Conservation (phyloP, 1,140 invertebrate genomes). For the Megalonaias nervosa region DNA sequence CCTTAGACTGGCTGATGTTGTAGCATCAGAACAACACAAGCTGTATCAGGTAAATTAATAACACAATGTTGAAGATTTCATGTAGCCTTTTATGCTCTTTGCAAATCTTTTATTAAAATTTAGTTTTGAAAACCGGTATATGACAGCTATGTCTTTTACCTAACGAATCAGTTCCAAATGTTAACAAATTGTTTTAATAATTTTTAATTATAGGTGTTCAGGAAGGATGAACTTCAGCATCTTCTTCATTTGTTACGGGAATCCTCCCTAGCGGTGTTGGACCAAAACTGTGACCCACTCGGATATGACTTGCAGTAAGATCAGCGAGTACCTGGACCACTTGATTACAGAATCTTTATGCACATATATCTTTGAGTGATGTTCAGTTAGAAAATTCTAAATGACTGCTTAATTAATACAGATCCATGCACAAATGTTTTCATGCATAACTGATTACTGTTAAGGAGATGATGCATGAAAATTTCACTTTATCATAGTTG, state of each 20-base stretch:
- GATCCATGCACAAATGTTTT: too few relatives aligned
- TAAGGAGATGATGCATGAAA: too few relatives aligned
- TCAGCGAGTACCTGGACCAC: not conserved
- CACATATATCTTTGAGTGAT: too few relatives aligned
- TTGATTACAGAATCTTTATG: too few relatives aligned
- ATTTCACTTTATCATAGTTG: too few relatives aligned
- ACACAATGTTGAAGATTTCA: not conserved
- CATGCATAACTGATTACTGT: too few relatives aligned
- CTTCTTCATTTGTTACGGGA: slow-evolving; percentile 85
- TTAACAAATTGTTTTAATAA: not conserved
- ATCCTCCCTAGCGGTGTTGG: slow-evolving; percentile 82
- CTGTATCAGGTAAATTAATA: slow-evolving; percentile 79
- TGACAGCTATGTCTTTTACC: not conserved
- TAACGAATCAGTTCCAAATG: not conserved
- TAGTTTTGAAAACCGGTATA: not conserved
- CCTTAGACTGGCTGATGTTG: slow-evolving; percentile 83
- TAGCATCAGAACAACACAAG: slow-evolving; percentile 84
- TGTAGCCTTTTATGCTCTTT: not conserved
- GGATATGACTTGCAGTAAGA: slow-evolving; percentile 64
- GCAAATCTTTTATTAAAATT: not conserved
- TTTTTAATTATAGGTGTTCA: slow-evolving; percentile 77
- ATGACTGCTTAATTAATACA: too few relatives aligned
- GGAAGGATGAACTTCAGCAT: slow-evolving; percentile 82
- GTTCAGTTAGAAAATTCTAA: too few relatives aligned
- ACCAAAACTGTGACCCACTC: slow-evolving; percentile 75